These are phyloP conservation scores for Synanthedon formicaeformis DNA, from an alignment of 2,888 invertebrate genomes.

Conservation along the genomic window DNA sequence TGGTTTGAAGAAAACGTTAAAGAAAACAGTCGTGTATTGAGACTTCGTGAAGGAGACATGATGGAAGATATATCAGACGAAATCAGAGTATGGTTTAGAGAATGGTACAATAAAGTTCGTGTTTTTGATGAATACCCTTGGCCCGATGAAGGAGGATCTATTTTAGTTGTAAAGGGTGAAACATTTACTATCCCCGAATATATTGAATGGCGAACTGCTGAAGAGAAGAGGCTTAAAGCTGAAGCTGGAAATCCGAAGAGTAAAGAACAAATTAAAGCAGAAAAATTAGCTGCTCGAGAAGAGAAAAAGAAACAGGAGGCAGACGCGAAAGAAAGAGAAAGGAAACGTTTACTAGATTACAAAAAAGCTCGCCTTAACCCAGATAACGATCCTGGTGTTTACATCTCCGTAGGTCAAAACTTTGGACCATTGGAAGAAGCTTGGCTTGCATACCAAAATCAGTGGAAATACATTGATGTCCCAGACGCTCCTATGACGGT, in stretches of 20 bases:
- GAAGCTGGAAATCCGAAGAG: slow-evolving; percentile 38
- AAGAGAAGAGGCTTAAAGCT: slow-evolving; percentile 44
- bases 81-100: slow-evolving; percentile 79
- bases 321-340: slow-evolving; percentile 39
- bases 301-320: slow-evolving; percentile 43
- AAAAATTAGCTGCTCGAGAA: slow-evolving; percentile 44
- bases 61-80: slow-evolving; percentile 83
- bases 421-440: slow-evolving; percentile 24
- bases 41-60: slow-evolving; percentile 67
- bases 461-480: slow-evolving; percentile 47
- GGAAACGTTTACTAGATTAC: slow-evolving; percentile 51
- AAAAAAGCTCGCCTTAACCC: slow-evolving; percentile 57
- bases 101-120: slow-evolving; percentile 70
- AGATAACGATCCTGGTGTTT: slow-evolving; percentile 52
- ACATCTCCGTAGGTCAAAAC: slow-evolving; percentile 28
- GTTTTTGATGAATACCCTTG: slow-evolving; percentile 81
- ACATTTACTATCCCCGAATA: slow-evolving; percentile 73
- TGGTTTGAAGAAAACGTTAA: slow-evolving; percentile 51
- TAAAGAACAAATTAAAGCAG: slow-evolving; percentile 59
- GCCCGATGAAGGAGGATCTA: slow-evolving; percentile 77
- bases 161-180: slow-evolving; percentile 70
- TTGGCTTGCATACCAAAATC: slow-evolving; percentile 40
- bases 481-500: slow-evolving; percentile 66
- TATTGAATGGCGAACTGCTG: slow-evolving; percentile 41
- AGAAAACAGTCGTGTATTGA: slow-evolving; percentile 62